Percentiles rank a stretch among this genome's conserved stretches.
Conservation (phyloP, 2,888 invertebrate species). For the Rhamphomyia laevipes region DNA sequence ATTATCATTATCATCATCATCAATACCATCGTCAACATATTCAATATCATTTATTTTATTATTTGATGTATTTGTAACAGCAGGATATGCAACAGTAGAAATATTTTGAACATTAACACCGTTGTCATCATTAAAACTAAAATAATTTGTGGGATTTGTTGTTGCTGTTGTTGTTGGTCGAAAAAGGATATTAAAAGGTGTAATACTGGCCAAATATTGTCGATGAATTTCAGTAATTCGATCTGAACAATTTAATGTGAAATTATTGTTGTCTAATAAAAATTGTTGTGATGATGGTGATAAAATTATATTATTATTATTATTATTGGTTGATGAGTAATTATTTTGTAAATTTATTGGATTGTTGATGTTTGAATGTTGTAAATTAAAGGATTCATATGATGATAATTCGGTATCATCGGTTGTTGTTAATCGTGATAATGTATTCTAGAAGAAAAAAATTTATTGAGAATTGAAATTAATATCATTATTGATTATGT, state of each 20-base stretch:
- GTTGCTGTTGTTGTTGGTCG: constrained; percentile 16
- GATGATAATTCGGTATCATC: neutral
- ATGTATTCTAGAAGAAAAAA: neutral
- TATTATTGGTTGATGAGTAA: too few species aligned
- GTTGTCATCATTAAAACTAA: neutral
- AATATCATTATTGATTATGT: too few species aligned
- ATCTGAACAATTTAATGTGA: constrained; percentile 30
- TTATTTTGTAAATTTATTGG: too few species aligned
- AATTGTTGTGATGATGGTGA: constrained; percentile 10
- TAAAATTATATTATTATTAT: constrained; percentile 14
- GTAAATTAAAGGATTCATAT: neutral
- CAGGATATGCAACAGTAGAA: neutral
- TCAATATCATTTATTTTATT: neutral
- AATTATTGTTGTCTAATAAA: too few species aligned
- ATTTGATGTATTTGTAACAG: neutral
- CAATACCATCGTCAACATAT: neutral
- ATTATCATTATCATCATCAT: neutral
- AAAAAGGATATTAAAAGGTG: constrained; percentile 34
- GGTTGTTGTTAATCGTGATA: neutral
- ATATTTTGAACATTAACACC: neutral
- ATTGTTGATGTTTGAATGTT: neutral
- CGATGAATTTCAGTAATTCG: constrained; percentile 35
- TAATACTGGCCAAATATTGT: constrained; percentile 33
- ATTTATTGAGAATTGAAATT: too few species aligned
- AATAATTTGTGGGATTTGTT: neutral